Base-by-base conservation (phyloP, 92 coral and sea anemone genomes). In the Zoanthus sansibaricus region DNA sequence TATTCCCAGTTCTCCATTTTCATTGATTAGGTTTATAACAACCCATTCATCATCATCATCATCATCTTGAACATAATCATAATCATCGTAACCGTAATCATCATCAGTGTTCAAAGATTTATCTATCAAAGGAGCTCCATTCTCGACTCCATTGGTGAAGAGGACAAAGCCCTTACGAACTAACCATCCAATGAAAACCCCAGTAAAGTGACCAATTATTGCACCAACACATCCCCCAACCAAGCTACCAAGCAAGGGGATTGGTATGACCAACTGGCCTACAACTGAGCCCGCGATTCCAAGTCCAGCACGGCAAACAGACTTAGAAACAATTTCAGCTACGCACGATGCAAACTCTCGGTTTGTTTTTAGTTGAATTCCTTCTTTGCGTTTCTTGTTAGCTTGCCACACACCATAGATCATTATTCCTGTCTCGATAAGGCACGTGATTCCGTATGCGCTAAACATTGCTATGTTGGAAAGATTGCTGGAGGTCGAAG, bases 171-270 rank as follows among this genome's bases (percentile, higher is more conserved):
- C 73, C 59, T 79, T 79, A 13, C 74, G 55, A 44, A 14, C 72
- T 12, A 64, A 9, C 84, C 84, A 79, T 10, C 84, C 74, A 44
- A 86, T 45, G 5, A 62, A 61, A 37, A 75, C 48, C 1, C 83
- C 89, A 10, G 76, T 62, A 0, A 86, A 58, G 46, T 86, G 84
- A 3, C 89, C 89, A 7, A 59, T 16, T 15, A 86, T 25, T 13
- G 85, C 75, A 3, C 89, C 89, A 9, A 33, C 12, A 3, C 15
- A 17, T 45, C 52, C 76, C 14, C 89, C 89, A 42, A 86, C 1
- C 16, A 76, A 44, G 15, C 76, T 67, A 16, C 83, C 89, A 4
- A 76, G 59, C 74, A 86, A 17, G 16, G 83, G 89, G 30, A 86
- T 30, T 17, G 89, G 89, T 0, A 75, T 11, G 5, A 86, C 2